These are phyloP conservation scores for Acanthornis magna DNA, from an alignment of 2,797 vertebrate species.

Conservation along the genomic window DNA sequence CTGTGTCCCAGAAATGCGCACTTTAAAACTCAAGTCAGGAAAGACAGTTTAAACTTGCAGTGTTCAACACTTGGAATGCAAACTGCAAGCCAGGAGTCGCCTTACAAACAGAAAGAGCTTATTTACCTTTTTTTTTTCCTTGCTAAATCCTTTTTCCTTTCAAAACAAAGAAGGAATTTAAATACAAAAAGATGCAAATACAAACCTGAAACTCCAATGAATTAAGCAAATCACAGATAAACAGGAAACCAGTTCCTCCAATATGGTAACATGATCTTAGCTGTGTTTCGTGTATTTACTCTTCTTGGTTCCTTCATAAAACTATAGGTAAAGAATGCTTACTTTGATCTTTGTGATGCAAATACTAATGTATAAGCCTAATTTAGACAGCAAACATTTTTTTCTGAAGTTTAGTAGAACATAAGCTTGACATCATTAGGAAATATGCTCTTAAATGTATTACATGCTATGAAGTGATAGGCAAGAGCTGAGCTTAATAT, in stretches of 20 bases:
- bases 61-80: constrained; percentile 22
- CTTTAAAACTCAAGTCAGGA: constrained; percentile 1
- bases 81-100: not conserved
- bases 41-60: not conserved
- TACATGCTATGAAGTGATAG: not conserved
- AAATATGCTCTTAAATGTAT: not conserved
- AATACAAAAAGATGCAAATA: constrained; percentile 7
- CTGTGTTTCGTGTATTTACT: not conserved
- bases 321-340: not conserved
- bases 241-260: constrained; percentile 9
- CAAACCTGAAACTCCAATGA: not conserved
- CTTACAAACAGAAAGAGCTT: constrained; percentile 15
- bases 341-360: not conserved
- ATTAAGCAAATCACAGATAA: not conserved
- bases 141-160: constrained; percentile 3
- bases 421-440: not conserved
- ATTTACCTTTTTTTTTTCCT: not conserved
- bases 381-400: not conserved
- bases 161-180: constrained; percentile 23
- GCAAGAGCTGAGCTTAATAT: not conserved
- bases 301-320: not conserved
- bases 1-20: not conserved
- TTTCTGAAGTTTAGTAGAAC: not conserved
- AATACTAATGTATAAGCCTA: not conserved
- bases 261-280: not conserved